phyloP scores from a whole-genome alignment of 2,888 invertebrate species.

The Leptothorax acervorum region DNA sequence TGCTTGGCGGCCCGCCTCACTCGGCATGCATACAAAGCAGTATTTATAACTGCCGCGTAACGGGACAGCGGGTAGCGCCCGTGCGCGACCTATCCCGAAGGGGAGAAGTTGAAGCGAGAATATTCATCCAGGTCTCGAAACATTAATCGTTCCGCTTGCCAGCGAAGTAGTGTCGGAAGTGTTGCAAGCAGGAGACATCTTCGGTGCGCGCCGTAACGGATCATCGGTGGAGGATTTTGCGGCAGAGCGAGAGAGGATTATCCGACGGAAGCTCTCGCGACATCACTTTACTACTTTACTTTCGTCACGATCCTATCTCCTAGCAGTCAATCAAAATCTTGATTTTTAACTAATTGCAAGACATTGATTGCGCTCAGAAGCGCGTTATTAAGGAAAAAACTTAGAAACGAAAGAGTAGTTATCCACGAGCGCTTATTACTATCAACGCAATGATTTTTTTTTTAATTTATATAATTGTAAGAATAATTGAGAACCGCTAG shows the following conservation, averaged over 20 bases:
- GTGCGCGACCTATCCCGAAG: slow-evolving; percentile 48
- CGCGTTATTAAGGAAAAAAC: neutral
- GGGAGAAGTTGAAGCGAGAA: slow-evolving; percentile 71
- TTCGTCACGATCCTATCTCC: neutral
- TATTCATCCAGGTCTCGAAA: slow-evolving; percentile 73
- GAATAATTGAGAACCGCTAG: neutral
- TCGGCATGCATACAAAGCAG: slow-evolving; percentile 80
- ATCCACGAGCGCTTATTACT: neutral
- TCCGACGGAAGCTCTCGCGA: neutral
- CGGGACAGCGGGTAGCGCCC: slow-evolving; percentile 38
- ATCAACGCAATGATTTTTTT: neutral
- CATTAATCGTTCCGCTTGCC: slow-evolving; percentile 67
- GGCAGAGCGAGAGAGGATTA: neutral
- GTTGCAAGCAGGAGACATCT: neutral
- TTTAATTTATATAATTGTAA: neutral
- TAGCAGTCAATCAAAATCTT: neutral
- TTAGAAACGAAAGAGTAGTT: neutral
- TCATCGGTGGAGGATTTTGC: neutral
- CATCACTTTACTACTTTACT: neutral
- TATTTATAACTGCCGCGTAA: slow-evolving; percentile 76
- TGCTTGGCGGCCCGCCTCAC: slow-evolving; percentile 76
- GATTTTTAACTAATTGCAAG: neutral
- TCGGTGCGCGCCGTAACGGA: neutral
- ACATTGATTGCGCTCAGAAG: too few species aligned
- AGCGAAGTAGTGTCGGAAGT: slow-evolving; percentile 21